Base-by-base conservation (phyloP, 2,113 vertebrate genomes). In the Stomatorhinus ivindoensis region DNA sequence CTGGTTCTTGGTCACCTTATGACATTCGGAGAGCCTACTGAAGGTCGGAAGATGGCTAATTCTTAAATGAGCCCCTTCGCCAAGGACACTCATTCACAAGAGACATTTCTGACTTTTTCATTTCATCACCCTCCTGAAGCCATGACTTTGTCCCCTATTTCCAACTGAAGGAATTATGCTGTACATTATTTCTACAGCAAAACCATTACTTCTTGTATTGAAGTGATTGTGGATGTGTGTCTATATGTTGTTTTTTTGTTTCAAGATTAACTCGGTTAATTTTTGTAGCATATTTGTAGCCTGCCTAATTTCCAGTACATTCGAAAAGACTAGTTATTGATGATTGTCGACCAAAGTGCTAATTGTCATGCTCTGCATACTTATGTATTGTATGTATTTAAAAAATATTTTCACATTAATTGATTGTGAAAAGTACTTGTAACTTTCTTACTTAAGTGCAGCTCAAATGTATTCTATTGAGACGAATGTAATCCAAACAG, bases 1-100 rank as follows among this genome's bases (percentile, higher is more conserved):
- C 91, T 39, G 93, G 94, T 42, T 86, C 91, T 11, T 97, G 97
- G 96, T 95, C 96, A 31, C 46, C 94, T 0, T 97, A 96, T 0
- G 97, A 97, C 86, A 93, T 95, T 8, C 92, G 94, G 87, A 95
- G 96, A 94, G 94, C 94, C 90, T 97, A 96, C 0, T 97, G 91
- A 92, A 58, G 17, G 53, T 19, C 21, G 10, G 24, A 50, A 3
- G 31, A 19, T 15, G 27, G 15, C 85, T 39, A 19, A 53, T 31
- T 53, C 27, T 50, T 15, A 31, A 17, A 15, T 55, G 27, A 87
- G 31, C 10, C 3, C 27, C 50, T 31, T 87, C 47, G 9, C 85
- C 31, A 35, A 53, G 85, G 85, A 87, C 85, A 15, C 19, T 84
- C 73, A 80, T 39, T 80, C 35, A 80, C 73, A 80, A 80, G 73